phyloP scores from a whole-genome alignment of 2,113 vertebrate genomes.

The Okapia johnstoni region DNA sequence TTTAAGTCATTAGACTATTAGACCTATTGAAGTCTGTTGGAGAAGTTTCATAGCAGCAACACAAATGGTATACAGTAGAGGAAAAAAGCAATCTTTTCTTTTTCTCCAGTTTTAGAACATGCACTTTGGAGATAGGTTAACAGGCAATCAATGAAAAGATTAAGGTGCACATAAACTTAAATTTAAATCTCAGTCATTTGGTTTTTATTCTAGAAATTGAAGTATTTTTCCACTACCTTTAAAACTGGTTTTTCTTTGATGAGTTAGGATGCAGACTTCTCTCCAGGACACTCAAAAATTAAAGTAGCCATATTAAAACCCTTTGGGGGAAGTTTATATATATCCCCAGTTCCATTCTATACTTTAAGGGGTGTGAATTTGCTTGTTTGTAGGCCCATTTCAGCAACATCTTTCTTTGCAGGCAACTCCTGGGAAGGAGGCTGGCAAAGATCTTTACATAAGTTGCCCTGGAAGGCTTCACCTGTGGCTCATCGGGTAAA shows the following conservation, averaged over 20 bases:
- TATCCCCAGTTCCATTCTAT: background rate
- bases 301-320: background rate
- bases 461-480: background rate
- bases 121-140: background rate
- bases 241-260: background rate
- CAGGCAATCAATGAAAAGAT: background rate
- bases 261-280: background rate
- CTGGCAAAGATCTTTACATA: background rate
- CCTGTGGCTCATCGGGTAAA: background rate
- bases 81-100: background rate
- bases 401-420: background rate
- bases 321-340: background rate
- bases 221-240: background rate
- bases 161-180: background rate
- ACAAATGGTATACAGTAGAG: background rate
- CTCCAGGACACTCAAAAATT: background rate
- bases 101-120: background rate
- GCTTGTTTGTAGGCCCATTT: background rate
- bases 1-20: background rate
- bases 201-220: background rate
- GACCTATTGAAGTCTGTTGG: background rate
- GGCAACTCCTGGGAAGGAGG: background rate
- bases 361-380: background rate
- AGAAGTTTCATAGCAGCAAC: background rate
- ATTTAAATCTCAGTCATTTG: background rate